Evolutionary conservation across 2,797 vertebrate genomes (phyloP).

Genomic region (Clamator glandarius): DNA sequence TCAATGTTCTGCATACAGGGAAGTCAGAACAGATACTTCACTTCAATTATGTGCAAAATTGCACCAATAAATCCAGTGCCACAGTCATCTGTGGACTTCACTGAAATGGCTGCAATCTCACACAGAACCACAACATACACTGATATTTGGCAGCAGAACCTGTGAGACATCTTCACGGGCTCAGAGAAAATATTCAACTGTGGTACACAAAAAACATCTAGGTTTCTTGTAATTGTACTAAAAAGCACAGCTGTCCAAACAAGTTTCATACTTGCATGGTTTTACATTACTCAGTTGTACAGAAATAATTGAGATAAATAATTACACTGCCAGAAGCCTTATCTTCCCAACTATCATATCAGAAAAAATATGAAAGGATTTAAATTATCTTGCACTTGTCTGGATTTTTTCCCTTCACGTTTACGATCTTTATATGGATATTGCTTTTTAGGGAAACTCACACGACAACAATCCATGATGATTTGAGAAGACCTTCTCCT

Average conservation of each 20-base stretch:
- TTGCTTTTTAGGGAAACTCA: background rate
- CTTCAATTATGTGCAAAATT: background rate
- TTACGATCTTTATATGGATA: background rate
- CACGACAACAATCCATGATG: background rate
- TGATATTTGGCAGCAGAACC: background rate
- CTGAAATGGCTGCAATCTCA: background rate
- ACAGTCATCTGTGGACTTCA: background rate
- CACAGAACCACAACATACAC: background rate
- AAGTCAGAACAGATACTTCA: background rate
- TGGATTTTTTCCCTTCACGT: background rate
- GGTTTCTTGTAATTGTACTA: background rate
- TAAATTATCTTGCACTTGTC: background rate
- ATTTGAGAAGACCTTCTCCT: background rate
- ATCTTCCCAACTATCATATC: background rate
- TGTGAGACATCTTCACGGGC: accelerated
- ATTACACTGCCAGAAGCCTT: background rate
- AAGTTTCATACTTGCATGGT: background rate
- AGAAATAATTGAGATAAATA: background rate
- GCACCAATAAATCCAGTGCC: background rate
- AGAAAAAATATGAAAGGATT: background rate
- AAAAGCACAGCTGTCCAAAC: background rate
- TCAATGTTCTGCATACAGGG: background rate
- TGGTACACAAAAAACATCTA: background rate
- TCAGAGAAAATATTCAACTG: background rate
- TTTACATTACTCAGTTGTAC: background rate